These are phyloP conservation scores for Neoitamus cyanurus DNA, from an alignment of 2,888 invertebrate species.

Conservation along the genomic window DNA sequence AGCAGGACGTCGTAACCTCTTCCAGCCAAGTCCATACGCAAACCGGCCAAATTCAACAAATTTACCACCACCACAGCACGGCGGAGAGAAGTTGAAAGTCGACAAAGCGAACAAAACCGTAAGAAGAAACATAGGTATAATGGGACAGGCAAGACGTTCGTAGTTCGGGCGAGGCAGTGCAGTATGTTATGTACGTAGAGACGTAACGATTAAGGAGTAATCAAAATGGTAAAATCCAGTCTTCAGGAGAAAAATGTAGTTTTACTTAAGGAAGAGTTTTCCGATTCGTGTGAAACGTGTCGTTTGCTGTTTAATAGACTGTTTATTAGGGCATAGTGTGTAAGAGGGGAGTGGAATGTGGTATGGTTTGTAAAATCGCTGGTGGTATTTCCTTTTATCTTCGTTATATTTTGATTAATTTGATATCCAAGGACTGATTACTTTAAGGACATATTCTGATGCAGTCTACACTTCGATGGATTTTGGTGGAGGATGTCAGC, in stretches of 20 bases:
- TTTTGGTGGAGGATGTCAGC: background rate
- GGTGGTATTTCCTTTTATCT: background rate
- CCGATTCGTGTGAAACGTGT: conserved; percentile 27
- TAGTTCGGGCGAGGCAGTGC: background rate
- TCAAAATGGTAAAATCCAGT: conserved; percentile 34
- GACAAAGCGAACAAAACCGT: conserved; percentile 25
- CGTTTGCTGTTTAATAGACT: conserved; percentile 35
- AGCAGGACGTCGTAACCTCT: conserved; percentile 50
- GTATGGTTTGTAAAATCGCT: background rate
- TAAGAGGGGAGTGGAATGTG: background rate
- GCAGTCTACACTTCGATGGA: too few relatives aligned
- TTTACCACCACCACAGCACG: conserved; percentile 66
- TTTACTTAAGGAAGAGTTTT: conserved; percentile 23
- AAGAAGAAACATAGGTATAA: background rate
- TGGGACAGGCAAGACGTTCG: background rate
- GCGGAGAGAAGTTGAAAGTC: conserved; percentile 66
- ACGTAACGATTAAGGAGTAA: conserved; percentile 4
- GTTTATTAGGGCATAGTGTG: conserved; percentile 3
- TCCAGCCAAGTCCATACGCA: conserved; percentile 51
- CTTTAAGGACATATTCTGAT: background rate
- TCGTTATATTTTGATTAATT: background rate
- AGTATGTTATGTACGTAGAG: background rate
- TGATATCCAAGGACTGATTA: background rate
- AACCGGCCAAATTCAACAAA: conserved; percentile 63
- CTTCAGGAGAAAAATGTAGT: conserved; percentile 26